Evolutionary conservation across 2,888 invertebrate genomes (phyloP), one percentile per base, ranked within the genome.

Genomic region (Calameuta pallipes): DNA sequence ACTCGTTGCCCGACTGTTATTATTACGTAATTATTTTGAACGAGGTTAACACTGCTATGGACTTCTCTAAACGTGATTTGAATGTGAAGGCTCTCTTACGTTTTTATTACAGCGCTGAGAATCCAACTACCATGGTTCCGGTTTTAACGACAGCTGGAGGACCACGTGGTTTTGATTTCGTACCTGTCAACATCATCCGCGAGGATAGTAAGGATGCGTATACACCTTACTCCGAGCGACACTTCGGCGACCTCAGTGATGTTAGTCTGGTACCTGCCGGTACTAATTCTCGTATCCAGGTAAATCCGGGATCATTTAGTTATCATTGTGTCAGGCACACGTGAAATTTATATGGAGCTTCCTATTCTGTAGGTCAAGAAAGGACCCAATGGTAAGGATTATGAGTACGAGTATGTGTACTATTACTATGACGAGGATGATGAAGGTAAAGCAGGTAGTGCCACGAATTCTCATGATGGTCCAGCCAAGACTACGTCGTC

Each of bases 391-490:
- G 97, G 97, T 2, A 96, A 97, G 90, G 97, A 97, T 88, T 97
- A 97, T 88, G 97, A 97, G 90, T 97, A 97, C 88, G 97, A 97
- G 90, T 97, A 97, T 89, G 96, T 97, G 36, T 97, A 97, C 88
- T 97, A 97, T 89, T 97, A 97, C 87, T 96, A 96, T 85, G 97
- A 97, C 85, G 97, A 97, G 83, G 96, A 96, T 4, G 96, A 96
- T 33, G 91, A 90, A 41, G 89, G 87, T 73, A 92, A 92, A 87
- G 85, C 88, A 77, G 85, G 81, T 84, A 86, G 84, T 36, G 84
- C 84, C 74, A 85, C 86, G 80, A 95, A 94, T 85, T 92, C 94
- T 9, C 94, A 95, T 84, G 95, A 95, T 86, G 94, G 94, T 9
- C 94, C 94, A 36, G 92, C 93, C 80, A 94, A 91, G 92, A 92